phyloP scores from a whole-genome alignment of 2,113 vertebrate genomes.

The Gallinago media region DNA sequence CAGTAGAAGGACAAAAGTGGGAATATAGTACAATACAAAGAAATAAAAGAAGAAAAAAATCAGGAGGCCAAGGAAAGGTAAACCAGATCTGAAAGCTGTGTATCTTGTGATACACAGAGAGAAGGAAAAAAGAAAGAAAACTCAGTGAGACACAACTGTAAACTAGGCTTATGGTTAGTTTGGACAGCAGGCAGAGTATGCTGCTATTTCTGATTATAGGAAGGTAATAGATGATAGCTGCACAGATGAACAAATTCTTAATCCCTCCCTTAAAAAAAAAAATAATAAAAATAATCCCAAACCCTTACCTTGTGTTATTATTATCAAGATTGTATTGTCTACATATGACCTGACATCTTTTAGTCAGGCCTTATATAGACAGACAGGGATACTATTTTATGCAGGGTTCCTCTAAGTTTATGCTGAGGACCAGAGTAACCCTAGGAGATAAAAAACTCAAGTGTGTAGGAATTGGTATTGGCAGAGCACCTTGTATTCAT shows the following conservation, averaged over 20 bases:
- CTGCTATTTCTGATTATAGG: background rate
- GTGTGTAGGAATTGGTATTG: background rate
- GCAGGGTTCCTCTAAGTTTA: background rate
- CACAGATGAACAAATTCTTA: background rate
- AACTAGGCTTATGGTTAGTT: background rate
- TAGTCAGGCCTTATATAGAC: background rate
- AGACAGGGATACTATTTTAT: background rate
- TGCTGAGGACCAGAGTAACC: background rate
- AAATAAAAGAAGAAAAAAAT: background rate
- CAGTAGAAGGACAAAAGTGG: background rate
- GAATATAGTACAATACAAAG: background rate
- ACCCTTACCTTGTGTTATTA: background rate
- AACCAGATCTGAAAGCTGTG: background rate
- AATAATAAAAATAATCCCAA: background rate
- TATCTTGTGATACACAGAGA: background rate
- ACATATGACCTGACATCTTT: background rate
- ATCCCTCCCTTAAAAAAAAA: background rate
- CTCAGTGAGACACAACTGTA: background rate
- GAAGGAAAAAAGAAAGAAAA: background rate
- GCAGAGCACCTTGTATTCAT: background rate
- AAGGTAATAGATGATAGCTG: background rate
- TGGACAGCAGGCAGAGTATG: background rate
- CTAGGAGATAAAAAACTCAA: background rate
- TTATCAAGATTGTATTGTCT: background rate
- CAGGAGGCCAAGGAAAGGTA: background rate